Base-by-base conservation (phyloP, 2,113 vertebrate species). In the Grammomys surdaster region DNA sequence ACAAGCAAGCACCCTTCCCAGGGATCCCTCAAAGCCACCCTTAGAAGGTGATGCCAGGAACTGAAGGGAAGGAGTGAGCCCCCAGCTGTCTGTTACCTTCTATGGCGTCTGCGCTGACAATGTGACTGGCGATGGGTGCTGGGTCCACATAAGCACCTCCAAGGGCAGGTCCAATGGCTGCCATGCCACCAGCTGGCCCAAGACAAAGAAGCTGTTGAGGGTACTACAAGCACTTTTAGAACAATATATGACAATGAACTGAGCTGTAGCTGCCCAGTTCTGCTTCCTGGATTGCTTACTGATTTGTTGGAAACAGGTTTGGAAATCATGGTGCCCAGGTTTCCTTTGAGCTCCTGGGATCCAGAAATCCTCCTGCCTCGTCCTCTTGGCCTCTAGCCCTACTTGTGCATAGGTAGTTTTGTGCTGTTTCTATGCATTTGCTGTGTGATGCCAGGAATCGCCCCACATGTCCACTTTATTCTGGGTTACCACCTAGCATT, bases 71-170 rank as follows among this genome's bases (percentile, higher is more conserved):
- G 73, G 43, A 46, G 1, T 20, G 76, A 7, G 8, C 72, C 1
- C 36, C 26, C 20, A 0, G 2, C 0, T 90, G 96, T 63, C 58
- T 20, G 28, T 97, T 98, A 99, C 99, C 99, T 99, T 99, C 99
- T 24, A 99, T 75, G 4, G 98, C 94, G 0, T 99, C 99, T 14
- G 89, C 93, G 33, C 98, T 99, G 97, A 99, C 3, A 0, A 97
- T 1, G 0, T 99, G 98, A 26, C 98, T 97, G 81, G 98, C 97
- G 8, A 99, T 17, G 4, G 99, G 98, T 0, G 92, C 87, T 0
- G 99, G 98, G 36, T 99, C 98, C 4, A 98, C 0, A 8, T 98
- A 98, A 63, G 97, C 43, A 40, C 93, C 91, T 40, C 97, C 98
- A 5, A 78, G 3, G 0, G 98, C 75, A 0, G 98, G 98, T 48